Evolutionary conservation across 2,113 vertebrate species (phyloP), one percentile per base, ranked within the genome.

Genomic region (Menidia beryllina): DNA sequence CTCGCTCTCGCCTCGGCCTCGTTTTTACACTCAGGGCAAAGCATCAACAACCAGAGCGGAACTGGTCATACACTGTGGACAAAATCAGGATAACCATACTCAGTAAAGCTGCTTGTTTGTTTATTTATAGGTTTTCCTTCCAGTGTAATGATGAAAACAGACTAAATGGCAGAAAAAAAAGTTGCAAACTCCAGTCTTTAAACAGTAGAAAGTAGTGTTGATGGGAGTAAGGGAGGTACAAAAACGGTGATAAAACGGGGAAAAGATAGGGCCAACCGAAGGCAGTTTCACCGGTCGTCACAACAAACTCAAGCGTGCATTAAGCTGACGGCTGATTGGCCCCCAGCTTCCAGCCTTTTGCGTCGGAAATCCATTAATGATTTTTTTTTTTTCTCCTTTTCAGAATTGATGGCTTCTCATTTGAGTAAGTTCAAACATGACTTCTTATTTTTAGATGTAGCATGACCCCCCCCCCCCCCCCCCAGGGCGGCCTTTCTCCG

Each of bases 381-480:
- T 17, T 82, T 62, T 90, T 83, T 91, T 83, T 89, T 93, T 80
- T 75, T 68, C 95, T 94, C 75, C 77, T 68, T 95, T 94, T 75
- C 95, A 98, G 96, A 89, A 95, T 96, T 49, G 96, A 96, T 93
- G 95, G 95, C 89, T 97, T 97, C 95, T 95, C 94, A 70, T 97
- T 97, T 90, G 96, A 97, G 94, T 97, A 94, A 96, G 96, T 97
- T 94, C 68, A 72, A 72, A 61, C 59, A 56, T 5, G 23, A 72
- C 57, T 64, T 58, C 0, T 21, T 60, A 15, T 61, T 62, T 20
- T 5, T 60, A 21, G 45, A 56, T 62, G 1, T n/a, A 63, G 26
- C 2, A 12, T n/a, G n/a, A n/a, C n/a, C n/a, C n/a, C n/a, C n/a
- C n/a, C n/a, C n/a, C n/a, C n/a, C n/a, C n/a, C n/a, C n/a, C n/a